These are phyloP conservation scores for Pyrocoelia pectoralis DNA, from an alignment of 2,888 invertebrate species.

Conservation along the genomic window DNA sequence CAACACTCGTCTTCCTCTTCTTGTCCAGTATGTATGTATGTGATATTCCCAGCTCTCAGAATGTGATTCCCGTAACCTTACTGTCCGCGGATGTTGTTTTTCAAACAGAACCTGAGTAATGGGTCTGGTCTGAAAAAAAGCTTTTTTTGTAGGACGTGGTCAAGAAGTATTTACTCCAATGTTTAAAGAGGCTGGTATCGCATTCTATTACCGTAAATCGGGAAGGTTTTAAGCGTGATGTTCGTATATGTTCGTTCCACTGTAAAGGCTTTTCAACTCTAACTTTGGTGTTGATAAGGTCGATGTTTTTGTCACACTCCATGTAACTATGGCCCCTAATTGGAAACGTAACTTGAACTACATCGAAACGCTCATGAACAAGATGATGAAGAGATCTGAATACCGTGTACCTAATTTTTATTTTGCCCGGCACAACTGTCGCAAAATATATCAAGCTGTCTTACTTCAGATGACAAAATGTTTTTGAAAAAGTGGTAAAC, in stretches of 20 bases:
- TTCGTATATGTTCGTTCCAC: too few relatives aligned
- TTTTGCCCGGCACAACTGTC: constrained; percentile 47
- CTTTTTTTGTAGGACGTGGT: constrained; percentile 6
- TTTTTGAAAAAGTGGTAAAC: constrained; percentile 7
- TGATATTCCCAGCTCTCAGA: too few relatives aligned
- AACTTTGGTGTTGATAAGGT: too few relatives aligned
- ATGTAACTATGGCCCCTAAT: too few relatives aligned
- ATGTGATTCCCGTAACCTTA: too few relatives aligned
- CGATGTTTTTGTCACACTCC: too few relatives aligned
- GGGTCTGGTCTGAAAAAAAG: constrained; percentile 13
- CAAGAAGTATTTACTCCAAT: constrained; percentile 10
- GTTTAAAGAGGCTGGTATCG: background rate
- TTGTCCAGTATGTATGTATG: too few relatives aligned
- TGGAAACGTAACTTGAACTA: too few relatives aligned
- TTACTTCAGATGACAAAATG: constrained; percentile 11
- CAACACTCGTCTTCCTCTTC: too few relatives aligned
- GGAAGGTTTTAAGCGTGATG: too few relatives aligned
- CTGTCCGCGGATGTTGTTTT: too few relatives aligned
- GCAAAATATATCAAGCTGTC: constrained; percentile 43
- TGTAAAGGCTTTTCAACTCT: too few relatives aligned
- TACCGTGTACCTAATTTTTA: constrained; percentile 46
- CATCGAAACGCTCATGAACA: constrained; percentile 40
- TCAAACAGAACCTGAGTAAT: constrained; percentile 13
- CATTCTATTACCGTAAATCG: constrained; percentile 14
- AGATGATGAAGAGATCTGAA: constrained; percentile 44